Evolutionary conservation across 1,140 invertebrate genomes (phyloP), one percentile per base, ranked within the genome.

Genomic region (Euura lappo): DNA sequence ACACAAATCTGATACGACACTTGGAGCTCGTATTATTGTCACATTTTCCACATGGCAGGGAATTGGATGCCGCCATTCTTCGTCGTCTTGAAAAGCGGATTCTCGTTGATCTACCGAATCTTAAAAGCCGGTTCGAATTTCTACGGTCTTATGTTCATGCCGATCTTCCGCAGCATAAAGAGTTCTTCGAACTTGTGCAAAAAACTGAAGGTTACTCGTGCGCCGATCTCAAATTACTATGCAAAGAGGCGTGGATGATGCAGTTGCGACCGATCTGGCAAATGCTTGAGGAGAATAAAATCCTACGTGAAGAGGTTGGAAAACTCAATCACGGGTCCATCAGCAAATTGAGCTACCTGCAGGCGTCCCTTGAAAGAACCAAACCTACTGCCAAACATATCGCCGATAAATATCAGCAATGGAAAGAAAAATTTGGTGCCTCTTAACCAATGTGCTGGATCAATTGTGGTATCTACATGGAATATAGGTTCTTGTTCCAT

Each of bases 31-130:
- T 28, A 28, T 28, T 28, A 28, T 28, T 28, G 28, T 28, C 28
- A 28, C 28, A 28, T 28, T 28, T 28, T 28, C 28, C 28, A 79
- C 69, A 74, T 85, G 79, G 51, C 78, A 95, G 94, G 94, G 95
- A 96, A 81, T 90, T 98, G 72, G 97, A 98, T 84, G 88, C 93
- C 76, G 96, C 97, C 0, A 93, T 98, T 80, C 84, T 98, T 51
- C 87, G 97, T 68, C 89, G 97, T 69, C 90, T 98, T 67, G 97
- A 98, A 80, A 98, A 98, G 84, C 90, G 94, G 71, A 93, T 98
- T 72, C 87, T 95, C 44, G 92, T 98, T 3, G 91, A 93, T 47
- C 83, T 97, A 70, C 97, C 97, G 1, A 90, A 92, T 71, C 80
- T 79, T 13, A 84, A 90, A 45, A 92, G 92, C 7, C 88, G 96